These are phyloP conservation scores for Podabrus alpinus DNA, from an alignment of 2,888 invertebrate species.

Conservation along the genomic window DNA sequence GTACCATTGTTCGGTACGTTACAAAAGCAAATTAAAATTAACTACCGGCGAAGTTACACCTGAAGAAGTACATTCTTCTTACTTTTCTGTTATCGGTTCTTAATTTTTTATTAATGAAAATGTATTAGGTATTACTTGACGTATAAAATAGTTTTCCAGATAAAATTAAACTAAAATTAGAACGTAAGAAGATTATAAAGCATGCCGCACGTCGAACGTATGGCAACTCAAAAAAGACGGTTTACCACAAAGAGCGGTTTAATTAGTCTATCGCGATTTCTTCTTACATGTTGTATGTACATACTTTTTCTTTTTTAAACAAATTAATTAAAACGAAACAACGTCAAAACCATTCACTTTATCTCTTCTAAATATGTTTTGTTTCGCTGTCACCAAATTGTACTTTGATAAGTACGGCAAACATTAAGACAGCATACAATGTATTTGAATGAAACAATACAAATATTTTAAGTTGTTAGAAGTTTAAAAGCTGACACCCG, in stretches of 20 bases:
- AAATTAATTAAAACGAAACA: background rate
- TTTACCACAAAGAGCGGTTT: background rate
- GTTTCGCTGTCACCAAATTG: background rate
- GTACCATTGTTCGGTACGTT: background rate
- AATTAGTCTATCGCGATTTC: background rate
- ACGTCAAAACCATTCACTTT: background rate
- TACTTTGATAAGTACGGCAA: background rate
- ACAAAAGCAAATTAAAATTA: background rate
- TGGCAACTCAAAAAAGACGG: background rate
- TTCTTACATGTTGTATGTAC: background rate
- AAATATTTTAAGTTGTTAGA: slow-evolving; percentile 20
- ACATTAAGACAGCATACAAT: background rate
- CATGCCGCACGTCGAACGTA: background rate
- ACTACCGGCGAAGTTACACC: background rate
- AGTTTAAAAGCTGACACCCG: slow-evolving; percentile 27
- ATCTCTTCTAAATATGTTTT: background rate
- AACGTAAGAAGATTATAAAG: background rate
- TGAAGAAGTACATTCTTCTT: background rate
- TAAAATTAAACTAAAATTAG: background rate
- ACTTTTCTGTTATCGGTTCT: background rate
- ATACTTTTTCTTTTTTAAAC: background rate
- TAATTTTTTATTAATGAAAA: background rate
- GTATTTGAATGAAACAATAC: slow-evolving; percentile 8
- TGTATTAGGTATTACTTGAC: background rate
- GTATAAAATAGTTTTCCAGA: background rate